A percentile compares a stretch with the other conserved stretches of the same genome.
These are phyloP conservation scores for Orientallactaga bullata DNA, from an alignment of 2,113 vertebrate species.

Conservation along the genomic window DNA sequence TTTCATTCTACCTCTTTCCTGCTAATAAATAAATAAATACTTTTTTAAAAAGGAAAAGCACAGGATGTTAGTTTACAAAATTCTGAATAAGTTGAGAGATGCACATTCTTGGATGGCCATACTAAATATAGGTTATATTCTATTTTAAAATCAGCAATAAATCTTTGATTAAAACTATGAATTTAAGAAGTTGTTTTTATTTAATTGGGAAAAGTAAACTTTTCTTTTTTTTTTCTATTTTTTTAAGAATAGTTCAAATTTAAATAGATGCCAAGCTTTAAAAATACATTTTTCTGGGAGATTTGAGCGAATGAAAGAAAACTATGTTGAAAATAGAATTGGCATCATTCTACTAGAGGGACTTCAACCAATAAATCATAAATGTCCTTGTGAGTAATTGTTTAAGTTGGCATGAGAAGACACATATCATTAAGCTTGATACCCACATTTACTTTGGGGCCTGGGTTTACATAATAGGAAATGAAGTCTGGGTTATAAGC, in stretches of 20 bases:
- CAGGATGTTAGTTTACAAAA: not conserved
- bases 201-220: not conserved
- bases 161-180: not conserved
- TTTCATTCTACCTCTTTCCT: no score
- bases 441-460: constrained; percentile 28
- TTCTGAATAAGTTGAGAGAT: not conserved
- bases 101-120: not conserved
- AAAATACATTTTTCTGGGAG: constrained; percentile 6
- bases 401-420: constrained; percentile 24
- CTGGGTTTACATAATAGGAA: constrained; percentile 51
- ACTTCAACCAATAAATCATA: constrained; percentile 62
- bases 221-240: not conserved
- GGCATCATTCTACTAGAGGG: not conserved
- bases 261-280: constrained; percentile 17
- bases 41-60: no score
- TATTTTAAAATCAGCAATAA: not conserved
- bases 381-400: not conserved
- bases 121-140: not conserved
- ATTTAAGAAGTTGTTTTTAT: constrained; percentile 27
- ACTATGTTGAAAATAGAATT: constrained; percentile 54
- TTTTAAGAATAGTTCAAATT: not conserved
- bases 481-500: constrained; percentile 12
- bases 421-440: constrained; percentile 22
- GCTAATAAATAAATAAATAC: no score
- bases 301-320: constrained; percentile 28